Base-by-base conservation (phyloP, 2,797 vertebrate genomes). In the Pempheris klunzingeri region DNA sequence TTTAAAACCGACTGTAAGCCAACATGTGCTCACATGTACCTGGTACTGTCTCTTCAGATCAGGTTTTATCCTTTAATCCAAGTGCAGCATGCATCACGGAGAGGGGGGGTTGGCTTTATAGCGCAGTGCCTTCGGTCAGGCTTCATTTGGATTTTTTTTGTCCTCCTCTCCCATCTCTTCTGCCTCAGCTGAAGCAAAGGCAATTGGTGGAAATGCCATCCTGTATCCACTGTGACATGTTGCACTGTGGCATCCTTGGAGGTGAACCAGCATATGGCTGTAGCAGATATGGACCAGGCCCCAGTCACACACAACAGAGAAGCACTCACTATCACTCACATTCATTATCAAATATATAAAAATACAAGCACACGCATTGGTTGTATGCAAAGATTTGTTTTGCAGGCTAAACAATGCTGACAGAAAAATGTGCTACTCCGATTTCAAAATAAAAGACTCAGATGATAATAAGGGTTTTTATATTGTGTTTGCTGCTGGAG, bases 211-310 rank as follows among this genome's bases (percentile, higher is more conserved):
- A 52, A 62, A 57, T 67, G 63, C 20, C 38, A 32, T 69, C 41
- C 77, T 55, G 34, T 36, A 43, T 64, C 65, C 49, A 64, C 71
- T 11, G 44, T 72, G 69, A 81, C 65, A 78, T 38, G 39, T 62
- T 77, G 63, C 71, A 82, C 60, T 52, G 49, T 58, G 71, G 72
- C 77, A 76, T 61, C 46, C 32, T 80, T 52, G 46, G 74, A 79
- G 58, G 34, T 44, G 74, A 68, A 72, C 52, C 73, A 18, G 62
- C 81, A 85, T 78, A 79, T 80, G 82, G 78, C 50, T 73, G 26
- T 2, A 71, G 77, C 47, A 76, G 76, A 82, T 80, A 78, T 59
- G 59, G 58, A 65, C 55, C 44, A 24, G 78, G 52, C 55, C 49
- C 39, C 24, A 50, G 26, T 73, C 46, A 57, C 63, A 54, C 50